A percentile compares a stretch with the other conserved stretches of the same genome.
Conservation (phyloP, 2,113 vertebrate genomes). For the Lasiurus borealis region DNA sequence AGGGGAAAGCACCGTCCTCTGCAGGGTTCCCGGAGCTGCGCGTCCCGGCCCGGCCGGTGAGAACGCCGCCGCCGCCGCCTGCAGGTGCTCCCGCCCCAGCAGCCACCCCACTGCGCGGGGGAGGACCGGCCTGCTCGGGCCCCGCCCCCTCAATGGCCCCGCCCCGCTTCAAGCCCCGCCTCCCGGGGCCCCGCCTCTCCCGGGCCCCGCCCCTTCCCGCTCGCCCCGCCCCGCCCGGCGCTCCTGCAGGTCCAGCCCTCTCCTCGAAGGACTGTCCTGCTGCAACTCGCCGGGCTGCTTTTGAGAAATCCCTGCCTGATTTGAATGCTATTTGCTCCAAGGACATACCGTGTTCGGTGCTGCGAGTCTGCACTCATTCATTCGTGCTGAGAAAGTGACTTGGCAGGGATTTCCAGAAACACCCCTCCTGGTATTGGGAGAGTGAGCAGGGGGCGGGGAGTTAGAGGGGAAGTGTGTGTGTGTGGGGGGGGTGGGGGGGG, state of each 20-base stretch:
- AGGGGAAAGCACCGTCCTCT: no score
- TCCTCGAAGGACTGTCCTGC: neutral
- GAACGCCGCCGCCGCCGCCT: fast-evolving
- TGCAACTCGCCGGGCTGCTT: neutral
- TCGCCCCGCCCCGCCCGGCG: neutral
- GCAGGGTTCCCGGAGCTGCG: neutral
- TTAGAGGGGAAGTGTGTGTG: no score
- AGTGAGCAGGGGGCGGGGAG: no score
- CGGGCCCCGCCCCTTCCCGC: neutral
- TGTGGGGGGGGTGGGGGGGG: fast-evolving
- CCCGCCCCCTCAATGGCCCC: no score
- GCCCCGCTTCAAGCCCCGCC: fast-evolving
- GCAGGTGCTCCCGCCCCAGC: neutral
- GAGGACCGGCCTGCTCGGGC: fast-evolving
- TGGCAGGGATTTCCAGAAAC: neutral
- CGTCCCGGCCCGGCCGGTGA: neutral
- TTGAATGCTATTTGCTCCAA: neutral
- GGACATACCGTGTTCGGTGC: neutral
- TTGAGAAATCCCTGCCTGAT: neutral
- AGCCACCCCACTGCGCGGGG: neutral
- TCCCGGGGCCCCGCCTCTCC: neutral
- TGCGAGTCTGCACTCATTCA: neutral
- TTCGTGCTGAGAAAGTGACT: neutral
- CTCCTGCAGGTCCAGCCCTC: neutral
- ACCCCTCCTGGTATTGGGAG: fast-evolving